These are phyloP conservation scores for Temnothorax longispinosus DNA, from an alignment of 1,140 invertebrate species.

Conservation along the genomic window DNA sequence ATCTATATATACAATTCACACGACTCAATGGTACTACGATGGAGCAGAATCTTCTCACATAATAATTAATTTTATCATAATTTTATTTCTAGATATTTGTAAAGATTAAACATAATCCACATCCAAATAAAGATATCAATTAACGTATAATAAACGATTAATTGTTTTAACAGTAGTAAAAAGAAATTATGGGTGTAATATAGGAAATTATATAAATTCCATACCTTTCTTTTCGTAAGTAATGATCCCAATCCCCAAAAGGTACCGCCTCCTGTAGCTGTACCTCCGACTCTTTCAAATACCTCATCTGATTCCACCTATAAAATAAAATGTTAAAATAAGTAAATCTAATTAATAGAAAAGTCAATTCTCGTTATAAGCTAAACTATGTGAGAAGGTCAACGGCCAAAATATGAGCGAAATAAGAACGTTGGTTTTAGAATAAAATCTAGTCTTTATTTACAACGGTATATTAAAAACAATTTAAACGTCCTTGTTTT, in stretches of 20 bases:
- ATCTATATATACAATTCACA: constrained; percentile 49
- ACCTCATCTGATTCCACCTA: constrained; percentile 91
- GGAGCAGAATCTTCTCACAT: constrained; percentile 10
- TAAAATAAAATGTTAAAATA: constrained; percentile 55
- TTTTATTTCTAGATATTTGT: constrained; percentile 12
- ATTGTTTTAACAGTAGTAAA: not conserved
- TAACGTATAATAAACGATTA: too few relatives aligned
- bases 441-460: too few relatives aligned
- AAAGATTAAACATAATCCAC: constrained; percentile 5
- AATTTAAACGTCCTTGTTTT: too few relatives aligned
- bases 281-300: constrained; percentile 91
- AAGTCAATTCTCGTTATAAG: too few relatives aligned
- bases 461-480: too few relatives aligned
- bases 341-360: not conserved
- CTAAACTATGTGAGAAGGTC: too few relatives aligned
- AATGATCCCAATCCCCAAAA: constrained; percentile 93
- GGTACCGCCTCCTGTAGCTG: constrained; percentile 92
- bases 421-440: too few relatives aligned
- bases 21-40: constrained; percentile 35
- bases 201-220: constrained; percentile 24
- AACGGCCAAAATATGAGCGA: too few relatives aligned
- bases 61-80: constrained; percentile 16
- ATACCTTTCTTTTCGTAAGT: constrained; percentile 89
- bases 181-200: constrained; percentile 27
- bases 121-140: constrained; percentile 41